Evolutionary conservation across 1,140 invertebrate genomes (phyloP).

Genomic region (Drosophila pruinosa): DNA sequence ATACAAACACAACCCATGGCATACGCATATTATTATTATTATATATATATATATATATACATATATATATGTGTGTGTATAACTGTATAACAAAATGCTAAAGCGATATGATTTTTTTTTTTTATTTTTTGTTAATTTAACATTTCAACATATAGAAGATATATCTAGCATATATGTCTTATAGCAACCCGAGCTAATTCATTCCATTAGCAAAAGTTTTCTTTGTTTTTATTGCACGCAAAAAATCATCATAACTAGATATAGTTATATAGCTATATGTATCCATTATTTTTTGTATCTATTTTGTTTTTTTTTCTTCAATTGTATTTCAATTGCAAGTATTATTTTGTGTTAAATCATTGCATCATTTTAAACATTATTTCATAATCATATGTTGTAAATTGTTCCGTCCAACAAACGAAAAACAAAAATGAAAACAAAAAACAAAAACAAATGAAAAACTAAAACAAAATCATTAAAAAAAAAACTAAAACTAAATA

Average conservation of each 20-base stretch:
- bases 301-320: constrained; percentile 38
- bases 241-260: neutral
- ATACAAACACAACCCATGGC: neutral
- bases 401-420: constrained; percentile 77
- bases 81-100: constrained; percentile 25
- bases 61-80: constrained; percentile 37
- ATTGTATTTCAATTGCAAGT: no score
- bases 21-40: constrained; percentile 16
- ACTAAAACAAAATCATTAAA: constrained; percentile 34
- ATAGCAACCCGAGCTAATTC: constrained; percentile 46
- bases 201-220: constrained; percentile 70
- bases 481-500: constrained; percentile 21
- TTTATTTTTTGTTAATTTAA: no score
- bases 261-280: constrained; percentile 1
- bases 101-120: constrained; percentile 13
- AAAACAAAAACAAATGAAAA: constrained; percentile 12
- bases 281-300: constrained; percentile 14
- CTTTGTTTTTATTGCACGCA: constrained; percentile 15
- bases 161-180: constrained; percentile 5
- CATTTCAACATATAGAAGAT: constrained; percentile 10
- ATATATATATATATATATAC: constrained; percentile 16
- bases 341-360: constrained; percentile 60
- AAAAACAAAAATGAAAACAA: constrained; percentile 35
- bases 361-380: constrained; percentile 55
- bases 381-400: constrained; percentile 82